A percentile compares a stretch with the other conserved stretches of the same genome.
Conservation (phyloP, 2,888 invertebrate genomes). For the Meganola albula region DNA sequence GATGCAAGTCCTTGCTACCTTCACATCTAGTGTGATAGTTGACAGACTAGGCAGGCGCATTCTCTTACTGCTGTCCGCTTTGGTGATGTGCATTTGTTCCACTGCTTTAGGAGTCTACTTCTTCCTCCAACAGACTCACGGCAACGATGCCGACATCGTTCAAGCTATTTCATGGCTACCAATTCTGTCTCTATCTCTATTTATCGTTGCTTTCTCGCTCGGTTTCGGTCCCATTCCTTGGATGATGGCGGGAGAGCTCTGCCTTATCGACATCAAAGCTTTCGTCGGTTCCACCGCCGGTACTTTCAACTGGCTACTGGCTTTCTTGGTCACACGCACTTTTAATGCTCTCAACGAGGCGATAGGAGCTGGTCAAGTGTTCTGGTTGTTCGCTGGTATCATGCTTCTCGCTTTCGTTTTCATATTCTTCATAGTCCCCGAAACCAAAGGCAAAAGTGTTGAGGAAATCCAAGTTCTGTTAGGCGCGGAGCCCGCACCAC, state of each 20-base stretch:
- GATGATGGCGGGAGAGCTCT: conserved; percentile 89
- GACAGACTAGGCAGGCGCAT: conserved; percentile 89
- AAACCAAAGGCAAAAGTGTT: conserved; percentile 83
- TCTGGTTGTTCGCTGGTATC: conserved; percentile 85
- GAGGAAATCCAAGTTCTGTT: conserved; percentile 80
- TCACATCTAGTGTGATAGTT: conserved; percentile 85
- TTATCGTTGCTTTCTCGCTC: conserved; percentile 87
- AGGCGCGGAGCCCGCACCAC: conserved; percentile 48
- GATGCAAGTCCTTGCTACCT: conserved; percentile 87
- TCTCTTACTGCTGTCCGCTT: conserved; percentile 83
- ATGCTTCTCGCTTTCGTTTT: conserved; percentile 82
- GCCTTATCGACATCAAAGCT: conserved; percentile 87
- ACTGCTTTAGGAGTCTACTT: conserved; percentile 86
- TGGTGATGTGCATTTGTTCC: conserved; percentile 83
- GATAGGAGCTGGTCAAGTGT: conserved; percentile 81
- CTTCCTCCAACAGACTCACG: conserved; percentile 58
- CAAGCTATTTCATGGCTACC: conserved; percentile 84
- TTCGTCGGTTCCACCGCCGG: conserved; percentile 87
- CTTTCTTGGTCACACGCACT: conserved; percentile 87
- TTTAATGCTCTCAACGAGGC: conserved; percentile 76
- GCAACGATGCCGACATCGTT: conserved; percentile 51
- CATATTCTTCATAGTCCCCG: conserved; percentile 81
- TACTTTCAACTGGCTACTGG: conserved; percentile 88
- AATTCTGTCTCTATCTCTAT: conserved; percentile 83
- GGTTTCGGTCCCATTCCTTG: conserved; percentile 94